Conservation (phyloP, 2,888 invertebrate genomes). For the Drosophila melanocephala region DNA sequence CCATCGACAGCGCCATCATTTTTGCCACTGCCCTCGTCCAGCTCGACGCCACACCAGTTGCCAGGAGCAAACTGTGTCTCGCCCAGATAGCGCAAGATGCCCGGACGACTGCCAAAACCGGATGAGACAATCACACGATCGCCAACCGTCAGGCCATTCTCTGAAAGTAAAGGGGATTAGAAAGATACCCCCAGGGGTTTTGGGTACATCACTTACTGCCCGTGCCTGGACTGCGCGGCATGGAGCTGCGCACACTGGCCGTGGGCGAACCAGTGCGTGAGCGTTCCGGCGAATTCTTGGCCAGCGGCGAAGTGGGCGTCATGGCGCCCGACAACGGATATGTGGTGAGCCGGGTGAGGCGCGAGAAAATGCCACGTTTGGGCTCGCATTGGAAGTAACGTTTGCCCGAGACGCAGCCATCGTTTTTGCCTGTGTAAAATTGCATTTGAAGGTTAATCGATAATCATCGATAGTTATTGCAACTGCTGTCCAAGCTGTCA, state of each 20-base stretch:
- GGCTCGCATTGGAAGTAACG: constrained; percentile 97
- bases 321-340: constrained; percentile 88
- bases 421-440: constrained; percentile 93
- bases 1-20: constrained; percentile 98
- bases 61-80: constrained; percentile 96
- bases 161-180: constrained; percentile 53
- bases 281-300: constrained; percentile 83
- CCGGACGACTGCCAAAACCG: constrained; percentile 94
- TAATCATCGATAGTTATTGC: background rate
- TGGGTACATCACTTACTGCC: constrained; percentile 77
- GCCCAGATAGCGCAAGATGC: constrained; percentile 94
- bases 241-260: constrained; percentile 83
- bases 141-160: constrained; percentile 91
- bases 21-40: constrained; percentile 97
- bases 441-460: constrained; percentile 17
- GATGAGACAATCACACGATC: constrained; percentile 96
- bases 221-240: constrained; percentile 78
- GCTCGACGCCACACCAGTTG: constrained; percentile 97
- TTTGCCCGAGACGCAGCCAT: constrained; percentile 96
- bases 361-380: constrained; percentile 97
- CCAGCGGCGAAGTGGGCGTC: constrained; percentile 83
- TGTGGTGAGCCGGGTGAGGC: constrained; percentile 93
- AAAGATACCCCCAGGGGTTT: background rate
- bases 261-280: constrained; percentile 85
- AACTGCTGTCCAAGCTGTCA: constrained; percentile 11